Conservation (phyloP, 2,888 invertebrate genomes). For the Ormia ochracea region DNA sequence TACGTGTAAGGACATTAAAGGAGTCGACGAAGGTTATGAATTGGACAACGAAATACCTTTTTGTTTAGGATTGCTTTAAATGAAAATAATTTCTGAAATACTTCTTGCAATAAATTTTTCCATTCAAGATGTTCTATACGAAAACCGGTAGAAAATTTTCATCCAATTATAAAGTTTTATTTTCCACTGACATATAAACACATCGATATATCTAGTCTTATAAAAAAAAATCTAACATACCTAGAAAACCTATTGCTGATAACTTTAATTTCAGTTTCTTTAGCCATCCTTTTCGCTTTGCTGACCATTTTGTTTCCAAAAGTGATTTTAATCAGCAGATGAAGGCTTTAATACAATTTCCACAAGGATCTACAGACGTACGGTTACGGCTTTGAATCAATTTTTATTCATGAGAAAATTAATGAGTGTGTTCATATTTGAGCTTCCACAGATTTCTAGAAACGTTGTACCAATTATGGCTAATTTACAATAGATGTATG, state of each 20-base stretch:
- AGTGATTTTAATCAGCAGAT: constrained; percentile 14
- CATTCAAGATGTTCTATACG: too few species aligned
- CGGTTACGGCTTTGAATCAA: neutral
- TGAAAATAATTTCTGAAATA: too few species aligned
- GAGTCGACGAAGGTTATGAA: too few species aligned
- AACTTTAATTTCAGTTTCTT: neutral
- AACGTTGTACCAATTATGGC: constrained; percentile 52
- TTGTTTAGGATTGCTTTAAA: too few species aligned
- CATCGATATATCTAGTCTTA: too few species aligned
- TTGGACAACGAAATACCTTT: too few species aligned
- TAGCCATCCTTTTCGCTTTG: neutral
- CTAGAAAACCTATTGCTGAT: neutral
- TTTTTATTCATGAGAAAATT: constrained; percentile 1
- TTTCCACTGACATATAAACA: too few species aligned
- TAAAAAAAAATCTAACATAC: neutral
- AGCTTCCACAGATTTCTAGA: neutral
- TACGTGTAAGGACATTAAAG: too few species aligned
- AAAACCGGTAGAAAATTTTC: too few species aligned
- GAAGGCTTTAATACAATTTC: neutral
- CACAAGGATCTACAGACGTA: neutral
- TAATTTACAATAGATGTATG: constrained; percentile 40
- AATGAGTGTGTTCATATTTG: constrained; percentile 6
- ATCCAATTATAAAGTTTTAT: too few species aligned
- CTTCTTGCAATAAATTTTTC: too few species aligned
- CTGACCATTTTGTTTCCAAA: neutral